Evolutionary conservation across 2,888 invertebrate genomes (phyloP).

Genomic region (Melangyna quadrimaculata): DNA sequence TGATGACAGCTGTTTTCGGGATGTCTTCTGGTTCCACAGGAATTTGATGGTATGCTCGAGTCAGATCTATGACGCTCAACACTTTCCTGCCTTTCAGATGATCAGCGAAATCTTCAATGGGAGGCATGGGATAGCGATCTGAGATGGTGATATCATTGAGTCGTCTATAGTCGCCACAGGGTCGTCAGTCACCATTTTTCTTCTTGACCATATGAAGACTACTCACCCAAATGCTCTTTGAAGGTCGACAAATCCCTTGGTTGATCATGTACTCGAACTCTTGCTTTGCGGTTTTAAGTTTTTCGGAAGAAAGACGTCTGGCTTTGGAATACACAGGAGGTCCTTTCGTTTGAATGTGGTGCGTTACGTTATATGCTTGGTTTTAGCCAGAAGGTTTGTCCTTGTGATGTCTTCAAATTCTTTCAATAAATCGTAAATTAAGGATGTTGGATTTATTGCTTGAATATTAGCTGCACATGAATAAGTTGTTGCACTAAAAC

Average conservation of each 20-base stretch:
- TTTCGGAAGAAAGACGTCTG: background rate
- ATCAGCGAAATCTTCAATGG: too few species aligned
- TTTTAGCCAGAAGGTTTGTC: background rate
- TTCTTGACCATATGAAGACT: background rate
- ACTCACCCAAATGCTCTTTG: background rate
- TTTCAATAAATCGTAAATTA: too few species aligned
- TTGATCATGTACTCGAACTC: background rate
- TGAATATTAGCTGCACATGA: background rate
- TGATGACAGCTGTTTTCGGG: too few species aligned
- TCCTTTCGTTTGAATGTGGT: background rate
- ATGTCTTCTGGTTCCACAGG: too few species aligned
- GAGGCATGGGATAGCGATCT: too few species aligned
- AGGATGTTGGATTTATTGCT: too few species aligned
- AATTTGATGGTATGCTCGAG: too few species aligned
- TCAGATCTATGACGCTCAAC: too few species aligned
- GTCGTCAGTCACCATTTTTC: background rate
- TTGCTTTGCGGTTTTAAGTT: background rate
- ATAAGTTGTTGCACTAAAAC: background rate
- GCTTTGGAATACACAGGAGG: background rate
- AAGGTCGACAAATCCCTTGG: background rate
- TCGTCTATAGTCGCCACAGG: background rate
- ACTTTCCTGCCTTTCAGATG: too few species aligned
- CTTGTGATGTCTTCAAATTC: background rate
- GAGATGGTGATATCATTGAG: too few species aligned
- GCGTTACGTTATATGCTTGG: background rate